Evolutionary conservation across 2,113 vertebrate genomes (phyloP).

Genomic region (Rhea pennata): DNA sequence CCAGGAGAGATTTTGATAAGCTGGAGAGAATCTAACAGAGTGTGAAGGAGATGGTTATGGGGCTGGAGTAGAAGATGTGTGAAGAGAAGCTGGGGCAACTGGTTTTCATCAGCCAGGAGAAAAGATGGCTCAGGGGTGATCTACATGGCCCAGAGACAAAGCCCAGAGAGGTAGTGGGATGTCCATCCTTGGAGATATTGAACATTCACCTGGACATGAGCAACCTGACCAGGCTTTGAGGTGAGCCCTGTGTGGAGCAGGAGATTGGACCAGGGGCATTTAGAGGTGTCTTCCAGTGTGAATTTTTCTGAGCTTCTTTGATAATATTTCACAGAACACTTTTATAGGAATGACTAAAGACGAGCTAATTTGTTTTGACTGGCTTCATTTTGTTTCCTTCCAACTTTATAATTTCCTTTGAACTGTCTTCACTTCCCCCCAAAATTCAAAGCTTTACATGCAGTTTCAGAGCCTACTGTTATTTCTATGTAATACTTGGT

Average conservation of each 20-base stretch:
- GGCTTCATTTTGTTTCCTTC: background rate
- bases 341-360: background rate
- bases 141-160: background rate
- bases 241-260: background rate
- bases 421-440: background rate
- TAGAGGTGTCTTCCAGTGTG: background rate
- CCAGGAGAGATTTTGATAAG: background rate
- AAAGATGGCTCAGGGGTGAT: too few species aligned
- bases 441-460: too few species aligned
- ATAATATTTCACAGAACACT: background rate
- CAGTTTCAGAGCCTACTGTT: background rate
- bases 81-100: too few species aligned
- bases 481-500: background rate
- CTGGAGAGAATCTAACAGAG: background rate
- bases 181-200: background rate
- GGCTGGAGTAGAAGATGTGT: too few species aligned
- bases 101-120: too few species aligned
- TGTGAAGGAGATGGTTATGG: too few species aligned
- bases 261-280: background rate
- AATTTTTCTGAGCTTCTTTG: background rate
- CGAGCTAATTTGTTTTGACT: background rate
- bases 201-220: background rate
- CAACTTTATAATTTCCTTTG: background rate
- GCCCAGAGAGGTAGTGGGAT: background rate
- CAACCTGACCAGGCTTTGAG: background rate